These are phyloP conservation scores for Phalacrocorax aristotelis DNA, from an alignment of 2,113 vertebrate genomes.

Conservation along the genomic window DNA sequence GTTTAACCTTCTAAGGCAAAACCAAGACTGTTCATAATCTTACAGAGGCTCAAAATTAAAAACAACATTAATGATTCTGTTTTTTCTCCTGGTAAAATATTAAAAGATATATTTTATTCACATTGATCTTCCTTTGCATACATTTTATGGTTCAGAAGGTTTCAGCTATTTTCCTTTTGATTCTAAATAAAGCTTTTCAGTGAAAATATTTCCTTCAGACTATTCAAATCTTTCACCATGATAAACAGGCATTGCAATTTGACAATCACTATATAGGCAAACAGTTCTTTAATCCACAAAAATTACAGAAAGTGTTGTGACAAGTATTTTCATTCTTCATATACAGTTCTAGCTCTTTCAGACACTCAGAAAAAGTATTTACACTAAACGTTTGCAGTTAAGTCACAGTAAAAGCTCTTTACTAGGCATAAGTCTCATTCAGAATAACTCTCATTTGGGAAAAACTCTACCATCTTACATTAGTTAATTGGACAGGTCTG, in stretches of 20 bases:
- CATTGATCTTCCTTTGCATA: slow-evolving; percentile 14
- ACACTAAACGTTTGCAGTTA: neutral
- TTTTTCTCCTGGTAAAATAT: neutral
- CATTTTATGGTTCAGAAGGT: neutral
- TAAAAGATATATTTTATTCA: slow-evolving; percentile 18
- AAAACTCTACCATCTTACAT: neutral
- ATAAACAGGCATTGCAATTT: slow-evolving; percentile 2
- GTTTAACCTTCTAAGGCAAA: neutral
- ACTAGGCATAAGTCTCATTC: neutral
- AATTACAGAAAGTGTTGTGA: slow-evolving; percentile 16
- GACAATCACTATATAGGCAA: neutral
- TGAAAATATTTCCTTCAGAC: slow-evolving; percentile 20
- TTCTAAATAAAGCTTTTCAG: slow-evolving; percentile 3
- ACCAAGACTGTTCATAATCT: neutral
- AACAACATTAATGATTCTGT: neutral
- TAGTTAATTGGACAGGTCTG: neutral
- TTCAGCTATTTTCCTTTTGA: neutral
- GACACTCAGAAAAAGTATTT: neutral
- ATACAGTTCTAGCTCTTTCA: neutral
- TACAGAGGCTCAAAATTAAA: neutral
- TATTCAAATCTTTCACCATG: neutral
- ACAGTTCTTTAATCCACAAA: slow-evolving; percentile 12
- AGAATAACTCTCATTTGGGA: neutral
- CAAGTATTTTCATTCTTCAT: slow-evolving; percentile 9
- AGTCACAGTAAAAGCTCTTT: neutral